Percentiles rank a stretch among this genome's conserved stretches.
Conservation (phyloP, 2,888 invertebrate species). For the Tyria jacobaeae region DNA sequence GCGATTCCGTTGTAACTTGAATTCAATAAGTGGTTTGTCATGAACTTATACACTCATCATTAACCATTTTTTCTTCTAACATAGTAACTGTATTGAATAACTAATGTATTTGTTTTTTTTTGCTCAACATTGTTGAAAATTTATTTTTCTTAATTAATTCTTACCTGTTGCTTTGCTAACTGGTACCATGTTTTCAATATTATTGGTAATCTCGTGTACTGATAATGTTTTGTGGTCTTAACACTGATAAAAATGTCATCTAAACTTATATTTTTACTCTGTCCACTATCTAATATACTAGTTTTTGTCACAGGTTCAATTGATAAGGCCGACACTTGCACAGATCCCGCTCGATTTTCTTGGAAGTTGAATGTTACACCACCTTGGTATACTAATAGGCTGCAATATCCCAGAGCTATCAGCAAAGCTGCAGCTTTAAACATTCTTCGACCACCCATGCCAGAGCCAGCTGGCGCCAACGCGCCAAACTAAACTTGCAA, state of each 20-base stretch:
- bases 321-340: slow-evolving; percentile 78
- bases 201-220: slow-evolving; percentile 93
- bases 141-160: no score
- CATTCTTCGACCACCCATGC: slow-evolving; percentile 80
- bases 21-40: slow-evolving; percentile 14
- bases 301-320: slow-evolving; percentile 85
- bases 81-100: no score
- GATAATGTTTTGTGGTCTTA: slow-evolving; percentile 96
- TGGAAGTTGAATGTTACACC: slow-evolving; percentile 82
- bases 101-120: no score
- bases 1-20: slow-evolving; percentile 10
- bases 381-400: slow-evolving; percentile 88
- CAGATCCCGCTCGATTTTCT: slow-evolving; percentile 77
- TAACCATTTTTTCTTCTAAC: not conserved
- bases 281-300: slow-evolving; percentile 70
- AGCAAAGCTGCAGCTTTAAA: slow-evolving; percentile 83
- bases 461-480: slow-evolving; percentile 74
- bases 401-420: slow-evolving; percentile 87
- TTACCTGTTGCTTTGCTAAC: slow-evolving; percentile 96
- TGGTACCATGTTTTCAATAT: slow-evolving; percentile 98
- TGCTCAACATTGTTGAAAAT: no score
- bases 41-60: not conserved
- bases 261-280: slow-evolving; percentile 88
- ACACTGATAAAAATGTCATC: slow-evolving; percentile 98
- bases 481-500: slow-evolving; percentile 70